These are phyloP conservation scores for Drosophila erecta DNA, from an alignment of 1,140 invertebrate genomes.

Conservation along the genomic window DNA sequence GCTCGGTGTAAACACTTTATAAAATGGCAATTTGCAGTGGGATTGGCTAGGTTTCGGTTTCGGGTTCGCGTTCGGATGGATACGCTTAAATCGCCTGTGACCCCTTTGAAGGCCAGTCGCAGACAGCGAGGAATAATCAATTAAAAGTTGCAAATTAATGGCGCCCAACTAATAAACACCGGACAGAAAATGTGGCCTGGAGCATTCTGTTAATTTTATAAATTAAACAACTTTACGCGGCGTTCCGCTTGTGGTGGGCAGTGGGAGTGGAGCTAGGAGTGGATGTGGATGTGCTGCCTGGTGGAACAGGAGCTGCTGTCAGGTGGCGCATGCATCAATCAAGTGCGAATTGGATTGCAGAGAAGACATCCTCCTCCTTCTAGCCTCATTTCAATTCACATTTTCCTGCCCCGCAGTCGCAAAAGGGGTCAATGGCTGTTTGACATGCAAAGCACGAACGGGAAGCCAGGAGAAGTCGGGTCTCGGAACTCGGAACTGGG, in stretches of 20 bases:
- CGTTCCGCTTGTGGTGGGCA: slow-evolving; percentile 44
- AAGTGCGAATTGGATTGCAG: slow-evolving; percentile 81
- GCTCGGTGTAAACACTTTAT: slow-evolving; percentile 76
- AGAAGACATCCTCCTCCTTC: slow-evolving; percentile 42
- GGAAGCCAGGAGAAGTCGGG: neutral
- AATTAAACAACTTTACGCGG: slow-evolving; percentile 79
- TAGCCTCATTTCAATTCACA: slow-evolving; percentile 18
- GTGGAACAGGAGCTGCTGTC: slow-evolving; percentile 42
- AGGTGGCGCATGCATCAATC: slow-evolving; percentile 80
- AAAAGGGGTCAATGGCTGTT: slow-evolving; percentile 84
- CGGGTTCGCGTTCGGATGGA: slow-evolving; percentile 1
- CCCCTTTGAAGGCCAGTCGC: slow-evolving; percentile 10
- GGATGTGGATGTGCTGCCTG: neutral
- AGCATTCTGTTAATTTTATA: slow-evolving; percentile 68
- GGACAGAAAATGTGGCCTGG: slow-evolving; percentile 15
- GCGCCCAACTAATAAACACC: slow-evolving; percentile 59
- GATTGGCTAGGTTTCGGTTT: slow-evolving; percentile 9
- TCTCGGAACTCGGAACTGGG: neutral
- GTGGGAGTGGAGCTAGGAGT: neutral
- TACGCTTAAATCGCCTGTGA: slow-evolving; percentile 5
- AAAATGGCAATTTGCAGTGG: slow-evolving; percentile 66
- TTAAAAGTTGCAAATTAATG: slow-evolving; percentile 80
- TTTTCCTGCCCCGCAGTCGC: slow-evolving; percentile 53
- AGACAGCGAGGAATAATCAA: slow-evolving; percentile 67
- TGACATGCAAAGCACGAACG: slow-evolving; percentile 79